phyloP scores from a whole-genome alignment of 2,113 vertebrate genomes.

The Phalacrocorax pelagicus region DNA sequence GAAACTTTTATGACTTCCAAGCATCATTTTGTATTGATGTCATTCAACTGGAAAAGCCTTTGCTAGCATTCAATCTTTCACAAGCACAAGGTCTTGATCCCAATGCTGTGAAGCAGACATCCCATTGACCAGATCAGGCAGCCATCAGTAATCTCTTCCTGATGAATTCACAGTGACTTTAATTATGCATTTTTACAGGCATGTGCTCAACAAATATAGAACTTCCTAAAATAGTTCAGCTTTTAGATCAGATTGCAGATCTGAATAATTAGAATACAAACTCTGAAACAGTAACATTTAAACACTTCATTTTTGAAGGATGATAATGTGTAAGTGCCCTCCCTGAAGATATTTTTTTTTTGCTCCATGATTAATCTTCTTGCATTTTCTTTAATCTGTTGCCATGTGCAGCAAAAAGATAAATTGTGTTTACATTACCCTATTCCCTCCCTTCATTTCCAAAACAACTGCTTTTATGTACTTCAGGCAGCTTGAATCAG shows the following conservation, averaged over 20 bases:
- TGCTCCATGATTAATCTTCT: constrained; percentile 69
- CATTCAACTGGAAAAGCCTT: not conserved
- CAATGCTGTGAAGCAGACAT: not conserved
- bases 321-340: constrained; percentile 42
- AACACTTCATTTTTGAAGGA: constrained; percentile 64
- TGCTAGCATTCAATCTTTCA: not conserved
- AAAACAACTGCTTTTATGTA: constrained; percentile 73
- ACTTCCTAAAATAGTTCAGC: not conserved
- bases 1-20: not conserved
- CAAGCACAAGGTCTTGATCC: not conserved
- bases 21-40: not conserved
- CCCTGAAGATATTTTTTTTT: constrained; percentile 50
- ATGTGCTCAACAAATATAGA: not conserved
- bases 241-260: not conserved
- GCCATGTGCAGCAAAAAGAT: constrained; percentile 69
- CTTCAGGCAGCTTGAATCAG: constrained; percentile 58
- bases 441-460: constrained; percentile 63
- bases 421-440: constrained; percentile 74
- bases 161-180: not conserved
- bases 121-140: not conserved
- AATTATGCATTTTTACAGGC: not conserved
- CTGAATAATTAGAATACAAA: not conserved
- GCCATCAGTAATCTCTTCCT: not conserved
- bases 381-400: constrained; percentile 69
- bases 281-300: not conserved